Conservation (phyloP, 2,113 vertebrate species). For the Amphiprion percula region DNA sequence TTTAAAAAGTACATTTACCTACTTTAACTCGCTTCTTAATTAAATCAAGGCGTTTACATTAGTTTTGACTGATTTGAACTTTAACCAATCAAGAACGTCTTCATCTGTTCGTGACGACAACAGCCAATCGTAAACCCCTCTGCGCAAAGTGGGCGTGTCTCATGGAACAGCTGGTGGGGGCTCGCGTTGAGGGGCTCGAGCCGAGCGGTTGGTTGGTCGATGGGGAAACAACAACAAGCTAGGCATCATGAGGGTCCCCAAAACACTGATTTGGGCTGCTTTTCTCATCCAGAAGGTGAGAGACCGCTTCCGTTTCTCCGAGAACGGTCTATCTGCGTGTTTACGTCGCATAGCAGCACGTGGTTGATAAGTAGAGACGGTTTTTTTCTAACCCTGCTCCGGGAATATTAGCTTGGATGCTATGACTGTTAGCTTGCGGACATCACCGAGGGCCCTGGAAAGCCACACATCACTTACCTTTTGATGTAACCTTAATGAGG, state of each 20-base stretch:
- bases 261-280: slow-evolving; percentile 77
- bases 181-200: slow-evolving; percentile 11
- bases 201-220: slow-evolving; percentile 49
- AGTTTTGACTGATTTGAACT: slow-evolving; percentile 49
- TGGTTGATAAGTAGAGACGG: neutral
- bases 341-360: neutral
- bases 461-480: slow-evolving; percentile 16
- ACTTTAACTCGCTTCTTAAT: neutral
- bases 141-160: slow-evolving; percentile 51
- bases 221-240: slow-evolving; percentile 76
- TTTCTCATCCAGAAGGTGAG: slow-evolving; percentile 82
- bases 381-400: neutral
- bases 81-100: slow-evolving; percentile 50
- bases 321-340: neutral
- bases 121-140: slow-evolving; percentile 57
- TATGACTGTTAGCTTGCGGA: slow-evolving; percentile 74
- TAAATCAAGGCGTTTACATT: too few relatives aligned
- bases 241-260: slow-evolving; percentile 77
- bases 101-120: neutral
- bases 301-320: neutral
- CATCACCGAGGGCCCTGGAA: slow-evolving; percentile 54
- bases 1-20: too few relatives aligned
- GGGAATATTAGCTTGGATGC: slow-evolving; percentile 60
- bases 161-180: slow-evolving; percentile 65
- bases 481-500: neutral